Percentiles rank a stretch among this genome's conserved stretches.
Evolutionary conservation across 2,113 vertebrate species (phyloP).

Genomic region (Oplegnathus fasciatus): DNA sequence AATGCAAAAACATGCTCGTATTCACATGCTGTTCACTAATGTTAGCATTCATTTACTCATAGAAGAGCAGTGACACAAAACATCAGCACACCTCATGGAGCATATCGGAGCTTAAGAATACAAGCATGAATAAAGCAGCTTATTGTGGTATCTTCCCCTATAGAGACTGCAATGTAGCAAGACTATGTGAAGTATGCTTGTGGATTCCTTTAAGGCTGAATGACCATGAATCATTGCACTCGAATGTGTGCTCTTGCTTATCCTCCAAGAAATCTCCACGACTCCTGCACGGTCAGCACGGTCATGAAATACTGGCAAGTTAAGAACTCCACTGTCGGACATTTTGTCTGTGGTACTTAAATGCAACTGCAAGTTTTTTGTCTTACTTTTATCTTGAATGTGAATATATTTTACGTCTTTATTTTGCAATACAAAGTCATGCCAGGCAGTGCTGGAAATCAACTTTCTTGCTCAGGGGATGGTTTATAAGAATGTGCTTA

Average conservation of each 20-base stretch:
- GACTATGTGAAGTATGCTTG: constrained; percentile 65
- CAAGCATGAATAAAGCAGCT: constrained; percentile 30
- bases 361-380: neutral
- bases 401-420: neutral
- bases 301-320: constrained; percentile 39
- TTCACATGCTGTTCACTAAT: constrained; percentile 12
- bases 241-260: constrained; percentile 70
- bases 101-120: neutral
- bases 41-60: neutral
- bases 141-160: constrained; percentile 41
- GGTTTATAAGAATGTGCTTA: neutral
- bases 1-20: constrained; percentile 12
- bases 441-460: constrained; percentile 2
- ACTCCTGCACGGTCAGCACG: constrained; percentile 26
- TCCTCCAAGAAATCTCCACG: constrained; percentile 59
- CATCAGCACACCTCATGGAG: neutral
- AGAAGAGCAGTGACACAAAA: constrained; percentile 11
- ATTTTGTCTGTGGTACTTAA: neutral
- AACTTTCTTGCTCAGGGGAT: neutral
- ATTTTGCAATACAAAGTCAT: neutral
- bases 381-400: neutral
- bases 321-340: constrained; percentile 3
- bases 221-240: constrained; percentile 59
- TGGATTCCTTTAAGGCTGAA: constrained; percentile 60
- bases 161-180: constrained; percentile 47